phyloP scores from a whole-genome alignment of 2,888 invertebrate genomes.

The Cheilosia variabilis region DNA sequence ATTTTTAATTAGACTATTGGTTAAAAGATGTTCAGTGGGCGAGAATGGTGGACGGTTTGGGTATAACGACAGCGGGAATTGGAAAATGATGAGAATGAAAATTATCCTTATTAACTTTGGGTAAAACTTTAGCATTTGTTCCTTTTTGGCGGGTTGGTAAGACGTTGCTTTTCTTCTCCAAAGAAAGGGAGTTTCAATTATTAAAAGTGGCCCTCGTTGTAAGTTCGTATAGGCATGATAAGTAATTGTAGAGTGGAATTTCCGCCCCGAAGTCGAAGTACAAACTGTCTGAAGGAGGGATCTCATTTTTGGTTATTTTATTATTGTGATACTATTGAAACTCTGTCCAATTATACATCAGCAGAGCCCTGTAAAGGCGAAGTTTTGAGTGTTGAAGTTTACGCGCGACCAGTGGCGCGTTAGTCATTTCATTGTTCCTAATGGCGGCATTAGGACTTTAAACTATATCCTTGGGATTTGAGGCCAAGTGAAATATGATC shows the following conservation, averaged over 20 bases:
- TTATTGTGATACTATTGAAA: slow-evolving; percentile 25
- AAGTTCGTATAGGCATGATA: background rate
- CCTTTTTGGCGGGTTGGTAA: background rate
- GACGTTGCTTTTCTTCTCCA: background rate
- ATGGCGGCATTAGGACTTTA: slow-evolving; percentile 27
- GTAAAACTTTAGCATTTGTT: slow-evolving; percentile 36
- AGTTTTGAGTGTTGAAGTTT: slow-evolving; percentile 1
- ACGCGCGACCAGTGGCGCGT: slow-evolving; percentile 12
- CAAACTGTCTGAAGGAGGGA: background rate
- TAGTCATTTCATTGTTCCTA: slow-evolving; percentile 13
- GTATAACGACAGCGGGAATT: slow-evolving; percentile 11
- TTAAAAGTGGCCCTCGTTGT: slow-evolving; percentile 28
- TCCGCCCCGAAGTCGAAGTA: background rate
- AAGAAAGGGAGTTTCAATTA: slow-evolving; percentile 42
- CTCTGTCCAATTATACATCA: background rate
- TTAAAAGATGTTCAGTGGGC: slow-evolving; percentile 20
- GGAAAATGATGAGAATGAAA: slow-evolving; percentile 46
- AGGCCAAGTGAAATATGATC: slow-evolving; percentile 44
- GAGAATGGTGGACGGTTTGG: background rate
- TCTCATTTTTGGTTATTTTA: slow-evolving; percentile 6
- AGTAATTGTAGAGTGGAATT: slow-evolving; percentile 25
- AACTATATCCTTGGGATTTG: slow-evolving; percentile 31
- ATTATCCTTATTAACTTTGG: slow-evolving; percentile 59
- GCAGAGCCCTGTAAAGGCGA: background rate
- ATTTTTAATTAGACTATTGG: slow-evolving; percentile 59